Evolutionary conservation across 2,113 vertebrate genomes (phyloP), one percentile per base, ranked within the genome.

Genomic region (Platysternon megacephalum): DNA sequence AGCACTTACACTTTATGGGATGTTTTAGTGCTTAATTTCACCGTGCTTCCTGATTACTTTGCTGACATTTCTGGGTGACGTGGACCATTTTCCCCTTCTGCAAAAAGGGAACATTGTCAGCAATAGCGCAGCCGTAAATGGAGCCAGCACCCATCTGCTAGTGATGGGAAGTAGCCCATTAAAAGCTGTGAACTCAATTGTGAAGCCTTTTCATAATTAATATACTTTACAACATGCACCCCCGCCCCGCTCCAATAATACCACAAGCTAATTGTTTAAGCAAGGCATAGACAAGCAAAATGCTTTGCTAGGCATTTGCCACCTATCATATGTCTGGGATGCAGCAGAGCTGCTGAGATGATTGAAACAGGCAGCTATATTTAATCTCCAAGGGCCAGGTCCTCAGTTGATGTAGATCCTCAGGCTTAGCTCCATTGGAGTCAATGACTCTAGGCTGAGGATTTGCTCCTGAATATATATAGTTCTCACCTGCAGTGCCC

Each of bases 1-100:
- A 90, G 79, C 95, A 53, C 90, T 94, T 84, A 13, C 35, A 35
- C 8, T 94, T 97, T 89, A 56, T 19, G 93, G 52, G 55, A 46
- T 55, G 84, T 26, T 94, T 93, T 44, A 84, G 56, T 11, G 79
- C 48, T 55, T 85, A 19, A 1, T 82, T 83, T 79, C 79, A 0
- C 49, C 0, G 4, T 8, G 85, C 58, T 53, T 58, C 90, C 91
- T 56, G 46, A 80, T 91, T 85, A 21, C 46, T 49, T 92, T 0
- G 12, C 79, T 35, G 51, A n/a, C 58, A 2, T 87, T 85, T 58
- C 97, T 83, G 86, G 90, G 91, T n/a, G 92, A 89, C 91, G 58
- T 1, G 28, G 86, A 44, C 86, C 92, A 2, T 85, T 91, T 82
- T 74, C 86, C 82, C 53, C 84, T 24, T 86, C 11, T 0, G 39